Percentiles rank a stretch among this genome's conserved stretches.
These are phyloP conservation scores for Ageneiosus marmoratus DNA, from an alignment of 2,113 vertebrate species.

Conservation along the genomic window DNA sequence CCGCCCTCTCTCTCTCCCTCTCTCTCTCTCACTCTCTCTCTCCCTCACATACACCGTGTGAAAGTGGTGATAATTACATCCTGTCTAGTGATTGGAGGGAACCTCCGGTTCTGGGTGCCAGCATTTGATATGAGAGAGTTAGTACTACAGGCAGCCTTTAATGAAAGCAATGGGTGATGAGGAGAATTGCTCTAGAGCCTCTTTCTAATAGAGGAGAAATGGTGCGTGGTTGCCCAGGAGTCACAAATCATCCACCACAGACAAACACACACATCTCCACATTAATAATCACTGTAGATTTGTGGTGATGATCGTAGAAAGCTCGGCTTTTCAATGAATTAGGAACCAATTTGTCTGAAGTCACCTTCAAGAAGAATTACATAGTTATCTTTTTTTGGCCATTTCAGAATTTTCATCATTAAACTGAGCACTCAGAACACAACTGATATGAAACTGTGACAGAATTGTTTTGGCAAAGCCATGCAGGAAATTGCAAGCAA, in stretches of 20 bases:
- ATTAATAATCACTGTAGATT: constrained; percentile 18
- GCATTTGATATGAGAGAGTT: constrained; percentile 34
- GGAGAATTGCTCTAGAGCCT: constrained; percentile 11
- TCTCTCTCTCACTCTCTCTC: not conserved
- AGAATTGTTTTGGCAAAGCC: no score
- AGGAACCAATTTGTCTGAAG: constrained; percentile 20
- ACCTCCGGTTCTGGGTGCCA: constrained; percentile 30
- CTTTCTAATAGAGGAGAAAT: constrained; percentile 29
- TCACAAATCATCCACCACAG: constrained; percentile 9
- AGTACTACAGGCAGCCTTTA: constrained; percentile 31
- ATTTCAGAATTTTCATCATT: not conserved
- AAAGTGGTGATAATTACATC: constrained; percentile 41
- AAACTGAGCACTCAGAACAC: not conserved
- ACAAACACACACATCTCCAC: constrained; percentile 3
- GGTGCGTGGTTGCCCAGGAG: constrained; percentile 9
- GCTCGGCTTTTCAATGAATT: constrained; percentile 5
- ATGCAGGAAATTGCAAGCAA: no score
- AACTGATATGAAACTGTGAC: not conserved
- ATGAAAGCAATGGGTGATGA: constrained; percentile 31
- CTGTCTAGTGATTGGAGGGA: constrained; percentile 38
- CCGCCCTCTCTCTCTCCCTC: not conserved
- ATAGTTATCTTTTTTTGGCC: not conserved
- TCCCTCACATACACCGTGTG: not conserved
- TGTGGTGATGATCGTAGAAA: constrained; percentile 12
- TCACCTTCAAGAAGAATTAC: constrained; percentile 16